Percentiles rank a stretch among this genome's conserved stretches.
phyloP scores from a whole-genome alignment of 1,140 invertebrate genomes.

The Aphis craccivora region DNA sequence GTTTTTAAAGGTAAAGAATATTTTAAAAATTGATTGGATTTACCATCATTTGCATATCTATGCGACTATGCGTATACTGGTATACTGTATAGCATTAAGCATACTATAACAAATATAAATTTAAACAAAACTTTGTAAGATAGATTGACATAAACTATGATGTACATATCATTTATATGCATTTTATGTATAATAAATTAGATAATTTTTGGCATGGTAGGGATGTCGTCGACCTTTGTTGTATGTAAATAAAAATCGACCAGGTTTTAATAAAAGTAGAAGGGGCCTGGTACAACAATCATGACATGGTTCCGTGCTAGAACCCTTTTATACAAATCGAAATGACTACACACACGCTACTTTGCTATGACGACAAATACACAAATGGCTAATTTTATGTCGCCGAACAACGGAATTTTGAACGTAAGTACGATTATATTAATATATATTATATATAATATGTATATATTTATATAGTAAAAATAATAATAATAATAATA shows the following conservation, averaged over 20 bases:
- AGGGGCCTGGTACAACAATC: not conserved
- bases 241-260: slow-evolving; percentile 17
- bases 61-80: not conserved
- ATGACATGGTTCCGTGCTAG: slow-evolving; percentile 58
- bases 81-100: too few species aligned
- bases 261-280: not conserved
- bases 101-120: not conserved
- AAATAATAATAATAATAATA: not conserved
- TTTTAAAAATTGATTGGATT: not conserved
- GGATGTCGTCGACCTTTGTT: slow-evolving; percentile 2
- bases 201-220: slow-evolving; percentile 57
- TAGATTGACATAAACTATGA: too few species aligned
- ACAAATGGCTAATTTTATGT: slow-evolving; percentile 46
- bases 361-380: slow-evolving; percentile 53
- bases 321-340: slow-evolving; percentile 43
- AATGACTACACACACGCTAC: slow-evolving; percentile 41
- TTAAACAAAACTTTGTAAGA: not conserved
- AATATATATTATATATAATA: not conserved
- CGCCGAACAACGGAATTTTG: slow-evolving; percentile 15
- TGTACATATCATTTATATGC: not conserved
- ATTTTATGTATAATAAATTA: not conserved
- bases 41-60: not conserved
- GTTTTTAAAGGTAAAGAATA: not conserved
- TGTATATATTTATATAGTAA: not conserved
- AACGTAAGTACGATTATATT: slow-evolving; percentile 5